These are phyloP conservation scores for Scaptomyza parva DNA, from an alignment of 2,888 invertebrate species.

Conservation along the genomic window DNA sequence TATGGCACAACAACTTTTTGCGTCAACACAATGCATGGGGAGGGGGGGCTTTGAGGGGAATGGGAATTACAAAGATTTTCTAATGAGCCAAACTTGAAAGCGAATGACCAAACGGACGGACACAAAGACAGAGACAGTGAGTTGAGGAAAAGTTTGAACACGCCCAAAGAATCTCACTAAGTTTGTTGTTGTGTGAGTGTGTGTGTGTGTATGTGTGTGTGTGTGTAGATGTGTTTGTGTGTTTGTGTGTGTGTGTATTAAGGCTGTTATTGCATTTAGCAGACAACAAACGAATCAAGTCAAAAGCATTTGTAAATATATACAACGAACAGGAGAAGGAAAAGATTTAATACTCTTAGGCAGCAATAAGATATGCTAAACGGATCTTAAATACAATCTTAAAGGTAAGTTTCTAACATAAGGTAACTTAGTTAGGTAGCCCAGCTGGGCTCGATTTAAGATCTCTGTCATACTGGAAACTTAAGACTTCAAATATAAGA, in stretches of 20 bases:
- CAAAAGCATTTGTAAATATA: not conserved
- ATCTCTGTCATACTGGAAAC: no score
- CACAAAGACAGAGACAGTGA: constrained; percentile 12
- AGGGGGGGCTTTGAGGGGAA: no score
- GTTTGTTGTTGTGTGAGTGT: not conserved
- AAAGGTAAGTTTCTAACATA: no score
- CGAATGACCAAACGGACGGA: constrained; percentile 39
- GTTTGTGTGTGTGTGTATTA: not conserved
- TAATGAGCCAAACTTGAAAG: constrained; percentile 74
- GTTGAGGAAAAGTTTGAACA: constrained; percentile 36
- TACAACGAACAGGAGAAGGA: not conserved
- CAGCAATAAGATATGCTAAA: not conserved
- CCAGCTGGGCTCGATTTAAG: no score
- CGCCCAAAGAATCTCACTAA: not conserved
- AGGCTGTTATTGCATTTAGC: constrained; percentile 12
- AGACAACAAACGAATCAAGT: constrained; percentile 11
- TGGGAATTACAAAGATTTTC: constrained; percentile 67
- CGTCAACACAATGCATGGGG: constrained; percentile 55
- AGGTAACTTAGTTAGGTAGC: no score
- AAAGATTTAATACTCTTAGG: not conserved
- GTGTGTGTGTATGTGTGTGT: not conserved
- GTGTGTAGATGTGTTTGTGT: not conserved
- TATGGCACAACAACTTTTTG: constrained; percentile 30
- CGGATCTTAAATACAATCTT: not conserved
- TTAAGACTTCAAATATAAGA: no score